Conservation (phyloP, 92 coral and sea anemone species). For the Actinostola sp. region DNA sequence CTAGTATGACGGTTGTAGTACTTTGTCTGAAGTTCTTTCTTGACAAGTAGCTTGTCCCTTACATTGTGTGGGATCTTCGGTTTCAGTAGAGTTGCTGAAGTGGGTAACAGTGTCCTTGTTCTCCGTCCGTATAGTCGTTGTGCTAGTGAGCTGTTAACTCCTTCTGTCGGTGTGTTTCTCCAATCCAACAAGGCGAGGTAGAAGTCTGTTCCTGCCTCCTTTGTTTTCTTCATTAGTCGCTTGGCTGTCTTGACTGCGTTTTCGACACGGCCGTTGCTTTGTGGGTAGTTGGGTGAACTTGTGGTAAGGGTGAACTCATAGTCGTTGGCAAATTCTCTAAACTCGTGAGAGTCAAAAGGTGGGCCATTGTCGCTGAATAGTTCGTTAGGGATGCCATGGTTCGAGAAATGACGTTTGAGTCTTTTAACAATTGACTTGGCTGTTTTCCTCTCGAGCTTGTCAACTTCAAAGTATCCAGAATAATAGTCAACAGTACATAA, state of each 20-base stretch:
- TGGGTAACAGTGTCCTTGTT: no score
- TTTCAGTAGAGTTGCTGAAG: not conserved
- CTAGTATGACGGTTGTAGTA: not conserved
- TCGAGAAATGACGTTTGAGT: constrained; percentile 12
- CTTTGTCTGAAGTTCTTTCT: not conserved
- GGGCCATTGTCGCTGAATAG: constrained; percentile 8
- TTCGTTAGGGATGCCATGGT: constrained; percentile 4
- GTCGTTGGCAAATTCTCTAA: not conserved
- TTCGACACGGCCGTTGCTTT: no score
- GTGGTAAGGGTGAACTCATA: no score
- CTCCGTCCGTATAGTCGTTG: no score
- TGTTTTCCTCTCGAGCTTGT: not conserved
- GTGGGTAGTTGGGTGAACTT: no score
- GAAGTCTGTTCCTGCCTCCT: not conserved
- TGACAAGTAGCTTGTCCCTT: not conserved
- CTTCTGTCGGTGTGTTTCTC: constrained; percentile 13
- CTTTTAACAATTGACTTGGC: not conserved
- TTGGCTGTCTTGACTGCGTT: no score
- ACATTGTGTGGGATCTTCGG: constrained; percentile 2
- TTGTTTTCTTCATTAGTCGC: no score
- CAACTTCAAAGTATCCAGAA: no score
- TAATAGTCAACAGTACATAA: constrained; percentile 18
- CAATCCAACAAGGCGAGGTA: not conserved
- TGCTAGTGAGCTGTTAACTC: not conserved
- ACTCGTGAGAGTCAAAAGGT: constrained; percentile 10